Evolutionary conservation across 92 coral and sea anemone species (phyloP), one percentile per base, ranked within the genome.

Genomic region (Phenganax stokvisi): DNA sequence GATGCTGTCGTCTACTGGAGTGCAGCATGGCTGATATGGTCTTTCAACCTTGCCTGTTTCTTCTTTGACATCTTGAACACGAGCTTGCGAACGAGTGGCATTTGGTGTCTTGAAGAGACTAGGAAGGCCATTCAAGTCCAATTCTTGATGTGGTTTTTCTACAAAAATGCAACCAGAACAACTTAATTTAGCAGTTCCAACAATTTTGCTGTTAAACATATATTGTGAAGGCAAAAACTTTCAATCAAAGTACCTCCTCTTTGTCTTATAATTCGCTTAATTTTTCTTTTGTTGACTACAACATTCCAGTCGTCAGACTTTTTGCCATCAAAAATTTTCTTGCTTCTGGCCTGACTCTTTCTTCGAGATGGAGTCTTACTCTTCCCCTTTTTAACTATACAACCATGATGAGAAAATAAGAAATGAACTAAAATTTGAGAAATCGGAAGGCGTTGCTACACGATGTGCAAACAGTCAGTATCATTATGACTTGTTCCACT

Each of bases 241-340:
- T 27, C 37, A 44, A 47, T 6, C 28, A 61, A 37, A 37, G 25
- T 62, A 77, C 82, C 82, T 77, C 71, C 82, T 77, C 82, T 60
- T 31, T 77, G 82, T 30, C 82, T 60, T 63, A 57, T 76, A 30
- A 76, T 76, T 47, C 81, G 25, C 28, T n/a, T 51, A 57, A 76
- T 76, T 30, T 77, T 77, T 51, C 82, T 77, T 37, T 77, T 77
- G 72, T 77, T 63, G 13, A 77, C 72, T 12, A 77, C 82, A 60
- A 77, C 82, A 17, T 77, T 15, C 82, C 82, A 77, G 3, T 77
- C 82, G 44, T 57, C 58, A 10, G 72, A 29, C 44, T 58, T 77
- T 12, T 77, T 77, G 8, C 27, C 82, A 25, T 60, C 57, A 12
- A 51, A 47, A 4, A 16, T 31, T 61, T 20, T 20, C 25, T 61